phyloP scores from a whole-genome alignment of 2,797 vertebrate species.

The Lagocephalus sceleratus region DNA sequence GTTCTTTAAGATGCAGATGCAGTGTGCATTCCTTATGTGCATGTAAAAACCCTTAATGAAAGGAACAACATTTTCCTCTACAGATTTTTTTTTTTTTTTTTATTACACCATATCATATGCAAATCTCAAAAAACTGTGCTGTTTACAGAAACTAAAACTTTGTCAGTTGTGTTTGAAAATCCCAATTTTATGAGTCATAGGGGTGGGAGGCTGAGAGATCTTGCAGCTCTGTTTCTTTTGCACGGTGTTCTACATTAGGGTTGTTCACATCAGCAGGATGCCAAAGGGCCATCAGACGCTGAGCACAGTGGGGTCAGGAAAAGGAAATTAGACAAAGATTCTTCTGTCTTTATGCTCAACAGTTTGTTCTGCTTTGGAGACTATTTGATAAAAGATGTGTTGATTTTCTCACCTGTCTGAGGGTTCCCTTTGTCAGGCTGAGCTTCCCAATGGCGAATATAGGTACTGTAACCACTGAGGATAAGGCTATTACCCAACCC shows the following conservation, averaged over 20 bases:
- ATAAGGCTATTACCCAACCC: slow-evolving; percentile 23
- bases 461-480: slow-evolving; percentile 16
- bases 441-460: slow-evolving; percentile 15
- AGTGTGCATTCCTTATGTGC: no score
- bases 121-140: no score
- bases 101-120: no score
- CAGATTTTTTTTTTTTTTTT: no score
- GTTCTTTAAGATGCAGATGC: no score
- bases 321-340: neutral
- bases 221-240: no score
- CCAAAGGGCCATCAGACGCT: slow-evolving; percentile 24
- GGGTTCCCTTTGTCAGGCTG: slow-evolving; percentile 16
- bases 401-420: slow-evolving; percentile 24
- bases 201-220: no score
- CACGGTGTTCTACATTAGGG: neutral
- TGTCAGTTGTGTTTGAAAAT: no score
- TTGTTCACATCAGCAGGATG: neutral
- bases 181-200: no score
- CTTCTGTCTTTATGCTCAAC: neutral
- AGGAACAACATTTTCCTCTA: no score
- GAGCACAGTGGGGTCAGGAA: neutral
- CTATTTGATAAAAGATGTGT: neutral
- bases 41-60: no score
- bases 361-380: neutral
- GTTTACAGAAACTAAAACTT: no score